A percentile compares a stretch with the other conserved stretches of the same genome.
Conservation (phyloP, 2,888 invertebrate species). For the Neocrepidodera transversa region DNA sequence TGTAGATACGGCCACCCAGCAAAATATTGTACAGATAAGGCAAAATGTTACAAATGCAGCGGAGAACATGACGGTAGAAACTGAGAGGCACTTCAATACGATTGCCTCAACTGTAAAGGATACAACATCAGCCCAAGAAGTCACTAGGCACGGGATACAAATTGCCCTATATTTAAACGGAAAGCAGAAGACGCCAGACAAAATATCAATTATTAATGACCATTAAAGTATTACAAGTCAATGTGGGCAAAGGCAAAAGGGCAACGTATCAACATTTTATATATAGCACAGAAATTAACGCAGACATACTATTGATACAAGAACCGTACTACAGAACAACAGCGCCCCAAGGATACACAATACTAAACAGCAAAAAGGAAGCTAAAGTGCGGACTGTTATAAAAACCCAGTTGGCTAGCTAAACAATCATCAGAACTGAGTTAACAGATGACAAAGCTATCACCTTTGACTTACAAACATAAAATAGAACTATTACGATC, state of each 20-base stretch:
- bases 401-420: background rate
- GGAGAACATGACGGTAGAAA: too few relatives aligned
- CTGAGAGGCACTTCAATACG: too few relatives aligned
- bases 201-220: background rate
- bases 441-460: background rate
- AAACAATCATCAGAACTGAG: background rate
- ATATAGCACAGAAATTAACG: background rate
- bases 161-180: conserved; percentile 1
- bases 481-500: background rate
- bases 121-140: too few relatives aligned
- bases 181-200: background rate
- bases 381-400: background rate
- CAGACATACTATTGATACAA: conserved; percentile 5
- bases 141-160: conserved; percentile 1
- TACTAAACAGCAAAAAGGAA: background rate
- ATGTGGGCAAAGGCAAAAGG: background rate
- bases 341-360: background rate
- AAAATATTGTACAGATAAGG: too few relatives aligned
- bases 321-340: background rate
- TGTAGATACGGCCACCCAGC: too few relatives aligned
- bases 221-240: background rate
- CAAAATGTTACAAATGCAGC: too few relatives aligned
- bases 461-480: background rate
- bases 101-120: too few relatives aligned
- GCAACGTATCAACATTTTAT: background rate